Evolutionary conservation across 2,797 vertebrate species (phyloP).

Genomic region (Melopsittacus undulatus): DNA sequence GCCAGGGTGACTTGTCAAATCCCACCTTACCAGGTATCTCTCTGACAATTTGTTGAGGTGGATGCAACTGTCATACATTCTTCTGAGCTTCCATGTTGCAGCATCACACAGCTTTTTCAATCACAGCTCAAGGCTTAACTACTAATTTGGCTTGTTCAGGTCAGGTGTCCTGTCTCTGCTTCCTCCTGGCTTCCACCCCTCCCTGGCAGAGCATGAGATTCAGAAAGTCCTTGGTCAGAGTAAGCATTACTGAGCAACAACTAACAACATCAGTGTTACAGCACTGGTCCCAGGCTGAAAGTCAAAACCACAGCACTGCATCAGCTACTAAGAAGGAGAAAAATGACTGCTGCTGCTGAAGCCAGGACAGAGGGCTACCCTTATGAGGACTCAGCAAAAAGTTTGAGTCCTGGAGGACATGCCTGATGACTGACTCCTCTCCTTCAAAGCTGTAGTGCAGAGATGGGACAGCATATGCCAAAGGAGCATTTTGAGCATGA

Average conservation of each 20-base stretch:
- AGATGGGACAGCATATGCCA: background rate
- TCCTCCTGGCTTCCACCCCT: too few relatives aligned
- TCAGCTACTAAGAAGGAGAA: too few relatives aligned
- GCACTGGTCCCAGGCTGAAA: too few relatives aligned
- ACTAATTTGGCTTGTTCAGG: too few relatives aligned
- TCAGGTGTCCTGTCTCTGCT: too few relatives aligned
- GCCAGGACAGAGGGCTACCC: background rate
- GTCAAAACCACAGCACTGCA: too few relatives aligned
- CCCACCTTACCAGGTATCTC: background rate
- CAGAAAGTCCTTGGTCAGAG: too few relatives aligned
- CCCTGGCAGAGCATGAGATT: too few relatives aligned
- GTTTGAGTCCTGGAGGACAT: background rate
- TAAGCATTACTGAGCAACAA: too few relatives aligned
- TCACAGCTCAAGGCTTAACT: background rate
- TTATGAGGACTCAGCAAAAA: background rate
- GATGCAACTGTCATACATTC: background rate
- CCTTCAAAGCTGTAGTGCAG: background rate
- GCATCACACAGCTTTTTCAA: background rate
- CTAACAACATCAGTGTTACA: too few relatives aligned
- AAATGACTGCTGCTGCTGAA: too few relatives aligned
- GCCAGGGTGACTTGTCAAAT: background rate
- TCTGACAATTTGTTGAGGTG: background rate
- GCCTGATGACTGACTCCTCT: background rate
- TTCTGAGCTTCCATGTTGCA: background rate
- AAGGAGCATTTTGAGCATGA: background rate